These are phyloP conservation scores for Meteorus colon DNA, from an alignment of 2,888 invertebrate genomes.

Conservation along the genomic window DNA sequence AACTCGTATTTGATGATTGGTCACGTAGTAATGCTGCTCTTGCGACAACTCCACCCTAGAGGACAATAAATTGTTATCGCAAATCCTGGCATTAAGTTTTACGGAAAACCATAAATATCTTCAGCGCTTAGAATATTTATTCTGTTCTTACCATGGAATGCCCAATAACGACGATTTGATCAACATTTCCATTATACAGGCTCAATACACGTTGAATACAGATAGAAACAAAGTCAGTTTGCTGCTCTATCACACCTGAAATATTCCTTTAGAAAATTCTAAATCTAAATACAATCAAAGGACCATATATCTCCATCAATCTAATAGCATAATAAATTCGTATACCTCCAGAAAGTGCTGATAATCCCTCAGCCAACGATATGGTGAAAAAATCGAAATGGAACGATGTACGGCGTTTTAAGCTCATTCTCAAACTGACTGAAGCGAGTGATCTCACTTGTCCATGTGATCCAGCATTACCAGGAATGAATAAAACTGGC, in stretches of 20 bases:
- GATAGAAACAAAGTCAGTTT: slow-evolving; percentile 82
- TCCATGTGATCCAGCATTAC: slow-evolving; percentile 94
- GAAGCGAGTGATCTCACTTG: slow-evolving; percentile 95
- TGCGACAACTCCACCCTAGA: slow-evolving; percentile 88
- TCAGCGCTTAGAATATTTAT: not conserved
- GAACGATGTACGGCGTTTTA: slow-evolving; percentile 80
- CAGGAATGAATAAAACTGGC: slow-evolving; percentile 95
- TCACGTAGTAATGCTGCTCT: slow-evolving; percentile 80
- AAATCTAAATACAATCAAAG: not conserved
- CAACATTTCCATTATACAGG: slow-evolving; percentile 79
- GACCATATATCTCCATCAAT: not conserved
- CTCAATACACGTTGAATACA: slow-evolving; percentile 83
- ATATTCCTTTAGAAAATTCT: slow-evolving; percentile 10
- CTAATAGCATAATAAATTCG: not conserved
- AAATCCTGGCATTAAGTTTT: no score
- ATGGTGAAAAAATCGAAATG: slow-evolving; percentile 96
- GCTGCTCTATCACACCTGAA: slow-evolving; percentile 80
- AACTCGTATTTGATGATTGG: slow-evolving; percentile 76
- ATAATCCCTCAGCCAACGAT: slow-evolving; percentile 92
- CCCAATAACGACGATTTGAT: slow-evolving; percentile 86
- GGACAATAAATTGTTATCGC: slow-evolving; percentile 45
- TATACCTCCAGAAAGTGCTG: slow-evolving; percentile 86
- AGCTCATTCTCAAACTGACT: slow-evolving; percentile 88
- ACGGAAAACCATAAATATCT: not conserved
- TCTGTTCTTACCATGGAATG: slow-evolving; percentile 91